phyloP scores from a whole-genome alignment of 2,113 vertebrate species.

The Callionymus lyra region DNA sequence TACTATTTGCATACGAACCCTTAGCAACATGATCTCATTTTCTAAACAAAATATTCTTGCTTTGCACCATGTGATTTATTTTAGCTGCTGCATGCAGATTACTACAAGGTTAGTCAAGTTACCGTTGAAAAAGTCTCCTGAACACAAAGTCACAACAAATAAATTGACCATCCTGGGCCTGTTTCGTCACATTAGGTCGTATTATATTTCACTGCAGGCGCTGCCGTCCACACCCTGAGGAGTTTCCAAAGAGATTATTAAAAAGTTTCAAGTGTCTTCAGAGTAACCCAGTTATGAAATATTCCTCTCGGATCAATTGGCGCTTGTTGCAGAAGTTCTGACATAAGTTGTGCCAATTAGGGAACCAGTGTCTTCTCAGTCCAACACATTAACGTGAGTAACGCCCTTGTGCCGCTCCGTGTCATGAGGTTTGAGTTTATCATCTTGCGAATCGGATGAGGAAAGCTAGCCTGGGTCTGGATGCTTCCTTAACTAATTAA shows the following conservation, averaged over 20 bases:
- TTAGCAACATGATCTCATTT: background rate
- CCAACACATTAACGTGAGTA: background rate
- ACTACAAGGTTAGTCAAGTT: background rate
- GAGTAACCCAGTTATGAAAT: conserved; percentile 3
- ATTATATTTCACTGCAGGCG: background rate
- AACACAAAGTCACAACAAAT: background rate
- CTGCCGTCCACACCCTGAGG: background rate
- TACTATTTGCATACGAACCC: background rate
- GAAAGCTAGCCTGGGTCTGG: conserved; percentile 19
- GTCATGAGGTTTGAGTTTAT: conserved; percentile 8
- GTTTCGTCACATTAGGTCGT: background rate
- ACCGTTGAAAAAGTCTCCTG: background rate
- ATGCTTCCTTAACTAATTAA: background rate
- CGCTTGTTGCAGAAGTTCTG: conserved; percentile 2
- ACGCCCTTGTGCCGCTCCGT: background rate
- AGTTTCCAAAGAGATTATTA: background rate
- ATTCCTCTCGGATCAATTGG: background rate
- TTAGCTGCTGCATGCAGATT: too few species aligned
- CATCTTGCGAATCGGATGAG: background rate
- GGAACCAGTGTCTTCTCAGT: background rate
- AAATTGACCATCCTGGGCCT: background rate
- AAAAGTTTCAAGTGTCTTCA: background rate
- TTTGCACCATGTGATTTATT: background rate
- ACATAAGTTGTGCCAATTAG: background rate
- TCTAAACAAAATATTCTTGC: background rate